Conservation (phyloP, 2,797 vertebrate species). For the Myiothlypis coronata region DNA sequence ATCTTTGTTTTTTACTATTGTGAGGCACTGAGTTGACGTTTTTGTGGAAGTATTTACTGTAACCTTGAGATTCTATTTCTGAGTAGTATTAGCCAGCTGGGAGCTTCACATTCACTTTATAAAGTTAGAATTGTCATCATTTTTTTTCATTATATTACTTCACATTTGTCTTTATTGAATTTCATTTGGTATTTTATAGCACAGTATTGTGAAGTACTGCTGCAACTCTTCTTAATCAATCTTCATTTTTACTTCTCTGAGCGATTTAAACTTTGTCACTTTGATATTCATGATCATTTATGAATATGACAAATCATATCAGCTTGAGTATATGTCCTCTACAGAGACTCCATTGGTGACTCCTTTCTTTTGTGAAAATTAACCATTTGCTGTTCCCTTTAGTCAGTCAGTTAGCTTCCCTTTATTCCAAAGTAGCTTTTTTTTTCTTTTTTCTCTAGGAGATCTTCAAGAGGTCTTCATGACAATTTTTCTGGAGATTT, state of each 20-base stretch:
- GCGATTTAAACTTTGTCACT: background rate
- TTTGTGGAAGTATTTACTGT: background rate
- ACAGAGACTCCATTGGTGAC: background rate
- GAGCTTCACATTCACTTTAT: background rate
- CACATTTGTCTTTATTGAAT: background rate
- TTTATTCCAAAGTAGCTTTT: background rate
- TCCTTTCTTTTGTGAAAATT: background rate
- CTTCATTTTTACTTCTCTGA: background rate
- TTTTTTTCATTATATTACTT: background rate
- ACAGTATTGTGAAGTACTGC: background rate
- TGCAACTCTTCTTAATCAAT: background rate
- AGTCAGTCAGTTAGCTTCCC: background rate
- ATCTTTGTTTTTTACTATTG: background rate
- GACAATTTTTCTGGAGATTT: background rate
- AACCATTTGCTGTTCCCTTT: background rate
- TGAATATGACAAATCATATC: background rate
- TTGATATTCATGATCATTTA: background rate
- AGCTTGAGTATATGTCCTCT: background rate
- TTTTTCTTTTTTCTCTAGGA: background rate
- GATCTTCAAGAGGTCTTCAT: background rate
- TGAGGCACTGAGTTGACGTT: background rate
- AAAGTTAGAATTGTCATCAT: background rate
- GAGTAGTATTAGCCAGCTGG: background rate
- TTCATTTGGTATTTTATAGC: background rate
- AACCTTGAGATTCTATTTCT: background rate